Evolutionary conservation across 2,888 invertebrate species (phyloP).

Genomic region (Yponomeuta cagnagella): DNA sequence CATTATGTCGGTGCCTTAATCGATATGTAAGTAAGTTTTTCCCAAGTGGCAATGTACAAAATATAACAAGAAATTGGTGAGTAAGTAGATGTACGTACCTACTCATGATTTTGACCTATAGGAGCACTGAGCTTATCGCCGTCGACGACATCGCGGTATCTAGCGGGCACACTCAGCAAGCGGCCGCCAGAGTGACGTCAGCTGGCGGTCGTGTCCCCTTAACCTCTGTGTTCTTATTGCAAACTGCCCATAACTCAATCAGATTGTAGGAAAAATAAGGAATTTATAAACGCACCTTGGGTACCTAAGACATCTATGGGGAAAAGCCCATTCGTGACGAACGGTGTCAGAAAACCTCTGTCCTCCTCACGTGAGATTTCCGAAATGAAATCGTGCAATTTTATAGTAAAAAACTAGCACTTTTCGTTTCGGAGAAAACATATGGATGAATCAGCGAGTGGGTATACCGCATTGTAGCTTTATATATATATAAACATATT

Average conservation of each 20-base stretch:
- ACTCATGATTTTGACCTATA: background rate
- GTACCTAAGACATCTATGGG: background rate
- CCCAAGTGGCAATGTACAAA: background rate
- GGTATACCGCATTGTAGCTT: no score
- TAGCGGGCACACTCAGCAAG: conserved; percentile 36
- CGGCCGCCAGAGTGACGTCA: conserved; percentile 35
- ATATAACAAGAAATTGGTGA: conserved; percentile 12
- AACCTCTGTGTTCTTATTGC: conserved; percentile 48
- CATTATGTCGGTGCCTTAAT: no score
- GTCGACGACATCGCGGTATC: conserved; percentile 39
- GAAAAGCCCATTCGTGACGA: no score
- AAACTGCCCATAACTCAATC: conserved; percentile 35
- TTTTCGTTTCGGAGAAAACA: no score
- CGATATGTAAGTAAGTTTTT: background rate
- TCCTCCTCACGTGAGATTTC: no score
- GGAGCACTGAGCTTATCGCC: conserved; percentile 34
- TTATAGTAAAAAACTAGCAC: no score
- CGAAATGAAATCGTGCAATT: no score
- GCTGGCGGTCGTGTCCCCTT: conserved; percentile 47
- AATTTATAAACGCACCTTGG: background rate
- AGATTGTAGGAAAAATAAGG: conserved; percentile 26
- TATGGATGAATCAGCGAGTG: no score
- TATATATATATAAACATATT: no score
- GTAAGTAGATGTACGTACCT: background rate
- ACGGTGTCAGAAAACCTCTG: no score